Evolutionary conservation across 2,797 vertebrate species (phyloP).

Genomic region (Fratercula arctica): DNA sequence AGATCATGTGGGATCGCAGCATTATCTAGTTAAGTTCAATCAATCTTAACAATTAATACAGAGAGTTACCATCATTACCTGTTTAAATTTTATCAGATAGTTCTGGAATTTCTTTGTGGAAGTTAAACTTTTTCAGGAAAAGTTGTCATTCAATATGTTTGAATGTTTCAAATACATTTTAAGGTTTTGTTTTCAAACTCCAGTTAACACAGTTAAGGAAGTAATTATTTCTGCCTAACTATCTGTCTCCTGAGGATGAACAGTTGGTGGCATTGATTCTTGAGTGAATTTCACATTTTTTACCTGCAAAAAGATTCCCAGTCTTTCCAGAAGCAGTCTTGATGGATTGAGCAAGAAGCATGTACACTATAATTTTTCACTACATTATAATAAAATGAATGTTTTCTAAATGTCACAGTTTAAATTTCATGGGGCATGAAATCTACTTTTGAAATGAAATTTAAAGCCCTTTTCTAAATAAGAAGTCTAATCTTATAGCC

Average conservation of each 20-base stretch:
- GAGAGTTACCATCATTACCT: not conserved
- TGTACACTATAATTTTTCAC: constrained; percentile 68
- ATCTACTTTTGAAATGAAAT: constrained; percentile 77
- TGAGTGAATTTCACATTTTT: constrained; percentile 20
- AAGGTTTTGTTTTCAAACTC: constrained; percentile 38
- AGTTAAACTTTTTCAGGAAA: not conserved
- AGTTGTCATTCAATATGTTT: not conserved
- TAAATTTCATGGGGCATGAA: constrained; percentile 76
- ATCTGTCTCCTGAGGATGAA: constrained; percentile 9
- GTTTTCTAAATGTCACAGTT: constrained; percentile 77
- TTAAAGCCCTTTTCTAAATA: constrained; percentile 71
- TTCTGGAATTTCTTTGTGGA: not conserved
- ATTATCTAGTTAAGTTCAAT: not conserved
- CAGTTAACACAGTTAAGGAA: constrained; percentile 19
- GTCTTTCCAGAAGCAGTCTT: constrained; percentile 52
- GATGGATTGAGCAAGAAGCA: constrained; percentile 58
- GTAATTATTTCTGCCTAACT: constrained; percentile 54
- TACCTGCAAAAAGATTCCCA: constrained; percentile 48
- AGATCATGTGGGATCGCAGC: not conserved
- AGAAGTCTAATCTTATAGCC: constrained; percentile 69
- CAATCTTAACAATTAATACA: not conserved
- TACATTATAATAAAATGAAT: constrained; percentile 71
- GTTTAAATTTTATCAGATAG: not conserved
- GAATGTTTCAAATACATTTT: not conserved
- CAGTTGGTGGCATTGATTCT: constrained; percentile 28